Conservation (phyloP, 1,140 invertebrate genomes). For the Pseudomyrmex sp. region DNA sequence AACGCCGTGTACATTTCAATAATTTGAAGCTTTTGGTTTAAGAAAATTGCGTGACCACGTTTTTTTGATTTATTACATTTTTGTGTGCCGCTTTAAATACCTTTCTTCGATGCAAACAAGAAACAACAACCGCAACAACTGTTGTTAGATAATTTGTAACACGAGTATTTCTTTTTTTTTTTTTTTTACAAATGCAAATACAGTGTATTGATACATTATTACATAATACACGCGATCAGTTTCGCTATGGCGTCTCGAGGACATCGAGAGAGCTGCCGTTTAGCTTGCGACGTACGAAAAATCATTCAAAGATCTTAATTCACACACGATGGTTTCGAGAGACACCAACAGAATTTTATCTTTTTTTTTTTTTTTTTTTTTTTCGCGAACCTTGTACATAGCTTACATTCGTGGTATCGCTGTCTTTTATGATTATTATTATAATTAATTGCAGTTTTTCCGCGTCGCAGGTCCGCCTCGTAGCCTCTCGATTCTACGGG, state of each 20-base stretch:
- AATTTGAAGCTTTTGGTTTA: conserved; percentile 17
- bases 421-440: conserved; percentile 81
- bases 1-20: conserved; percentile 54
- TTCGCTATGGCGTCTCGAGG: conserved; percentile 78
- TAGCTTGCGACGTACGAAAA: conserved; percentile 40
- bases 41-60: conserved; percentile 47
- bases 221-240: conserved; percentile 20
- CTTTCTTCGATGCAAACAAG: neutral
- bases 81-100: conserved; percentile 20
- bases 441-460: conserved; percentile 65
- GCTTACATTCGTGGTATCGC: conserved; percentile 77
- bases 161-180: no score
- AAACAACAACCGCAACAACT: neutral
- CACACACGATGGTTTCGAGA: no score
- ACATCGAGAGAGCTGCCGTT: conserved; percentile 76
- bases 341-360: conserved; percentile 24
- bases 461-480: no score
- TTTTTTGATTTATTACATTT: no score
- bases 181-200: neutral
- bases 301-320: neutral
- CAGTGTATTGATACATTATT: no score
- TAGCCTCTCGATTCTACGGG: no score
- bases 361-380: conserved; percentile 5
- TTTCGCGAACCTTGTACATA: conserved; percentile 83
- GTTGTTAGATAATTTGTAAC: neutral